A percentile compares a stretch with the other conserved stretches of the same genome.
phyloP scores from a whole-genome alignment of 2,113 vertebrate species.

The Aythya baeri region DNA sequence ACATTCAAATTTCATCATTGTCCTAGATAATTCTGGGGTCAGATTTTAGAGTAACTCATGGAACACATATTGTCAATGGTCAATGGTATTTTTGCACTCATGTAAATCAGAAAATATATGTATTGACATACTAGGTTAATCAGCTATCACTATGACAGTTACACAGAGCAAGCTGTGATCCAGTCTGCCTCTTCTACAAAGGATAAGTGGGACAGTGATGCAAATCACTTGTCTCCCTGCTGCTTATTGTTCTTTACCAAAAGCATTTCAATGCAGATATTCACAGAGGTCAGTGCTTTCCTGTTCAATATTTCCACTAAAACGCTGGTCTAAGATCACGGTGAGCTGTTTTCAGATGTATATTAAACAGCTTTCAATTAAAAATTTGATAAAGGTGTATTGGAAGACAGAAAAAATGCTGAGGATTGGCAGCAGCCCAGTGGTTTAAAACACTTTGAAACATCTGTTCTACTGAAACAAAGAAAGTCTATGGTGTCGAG shows the following conservation, averaged over 20 bases:
- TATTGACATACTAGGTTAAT: not conserved
- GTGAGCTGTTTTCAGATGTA: not conserved
- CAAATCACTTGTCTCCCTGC: not conserved
- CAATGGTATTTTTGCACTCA: not conserved
- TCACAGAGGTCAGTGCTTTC: not conserved
- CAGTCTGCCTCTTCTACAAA: not conserved
- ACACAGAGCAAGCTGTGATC: not conserved
- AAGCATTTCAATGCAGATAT: not conserved
- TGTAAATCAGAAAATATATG: not conserved
- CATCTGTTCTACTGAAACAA: conserved; percentile 8
- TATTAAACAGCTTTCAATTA: not conserved
- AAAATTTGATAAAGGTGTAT: not conserved
- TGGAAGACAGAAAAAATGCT: not conserved
- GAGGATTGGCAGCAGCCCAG: not conserved
- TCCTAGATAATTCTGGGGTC: not conserved
- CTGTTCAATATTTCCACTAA: not conserved
- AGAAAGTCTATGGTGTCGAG: not conserved
- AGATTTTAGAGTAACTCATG: not conserved
- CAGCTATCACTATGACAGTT: not conserved
- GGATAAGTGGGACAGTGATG: not conserved
- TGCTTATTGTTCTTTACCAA: not conserved
- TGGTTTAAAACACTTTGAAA: conserved; percentile 15
- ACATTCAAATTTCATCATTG: not conserved
- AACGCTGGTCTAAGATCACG: not conserved
- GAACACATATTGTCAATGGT: not conserved